A percentile compares a stretch with the other conserved stretches of the same genome.
Conservation (phyloP, 2,797 vertebrate species). For the Rhincodon typus region DNA sequence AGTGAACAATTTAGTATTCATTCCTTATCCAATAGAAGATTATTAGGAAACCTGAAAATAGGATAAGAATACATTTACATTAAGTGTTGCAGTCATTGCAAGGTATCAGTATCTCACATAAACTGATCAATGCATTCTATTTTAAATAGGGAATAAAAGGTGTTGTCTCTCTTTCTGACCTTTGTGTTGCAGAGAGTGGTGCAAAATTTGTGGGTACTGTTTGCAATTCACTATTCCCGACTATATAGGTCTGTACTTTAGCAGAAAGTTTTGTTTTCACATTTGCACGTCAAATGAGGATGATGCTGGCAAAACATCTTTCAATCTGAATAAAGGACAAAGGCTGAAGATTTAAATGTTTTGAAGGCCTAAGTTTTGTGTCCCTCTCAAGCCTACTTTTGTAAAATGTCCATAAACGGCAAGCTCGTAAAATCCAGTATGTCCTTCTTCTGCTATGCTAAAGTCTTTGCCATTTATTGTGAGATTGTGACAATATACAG, state of each 20-base stretch:
- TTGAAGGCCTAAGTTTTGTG: not conserved
- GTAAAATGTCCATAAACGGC: not conserved
- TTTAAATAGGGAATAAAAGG: not conserved
- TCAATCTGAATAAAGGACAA: not conserved
- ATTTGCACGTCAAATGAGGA: not conserved
- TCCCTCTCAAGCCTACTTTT: not conserved
- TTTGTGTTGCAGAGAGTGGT: not conserved
- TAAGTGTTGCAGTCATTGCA: not conserved
- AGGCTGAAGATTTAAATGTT: not conserved
- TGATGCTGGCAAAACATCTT: not conserved
- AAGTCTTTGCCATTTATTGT: not conserved
- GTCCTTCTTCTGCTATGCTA: not conserved
- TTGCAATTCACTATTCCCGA: not conserved
- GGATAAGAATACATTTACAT: not conserved
- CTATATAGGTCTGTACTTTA: no score
- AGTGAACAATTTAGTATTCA: not conserved
- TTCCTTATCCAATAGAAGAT: not conserved
- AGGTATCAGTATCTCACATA: not conserved
- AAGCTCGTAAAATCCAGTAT: not conserved
- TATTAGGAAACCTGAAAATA: not conserved
- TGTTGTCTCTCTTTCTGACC: not conserved
- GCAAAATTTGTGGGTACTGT: not conserved
- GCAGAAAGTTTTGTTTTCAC: not conserved
- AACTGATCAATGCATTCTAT: not conserved
- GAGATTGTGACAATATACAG: not conserved